Evolutionary conservation across 2,797 vertebrate species (phyloP), one percentile per base, ranked within the genome.

Genomic region (Paguma larvata): DNA sequence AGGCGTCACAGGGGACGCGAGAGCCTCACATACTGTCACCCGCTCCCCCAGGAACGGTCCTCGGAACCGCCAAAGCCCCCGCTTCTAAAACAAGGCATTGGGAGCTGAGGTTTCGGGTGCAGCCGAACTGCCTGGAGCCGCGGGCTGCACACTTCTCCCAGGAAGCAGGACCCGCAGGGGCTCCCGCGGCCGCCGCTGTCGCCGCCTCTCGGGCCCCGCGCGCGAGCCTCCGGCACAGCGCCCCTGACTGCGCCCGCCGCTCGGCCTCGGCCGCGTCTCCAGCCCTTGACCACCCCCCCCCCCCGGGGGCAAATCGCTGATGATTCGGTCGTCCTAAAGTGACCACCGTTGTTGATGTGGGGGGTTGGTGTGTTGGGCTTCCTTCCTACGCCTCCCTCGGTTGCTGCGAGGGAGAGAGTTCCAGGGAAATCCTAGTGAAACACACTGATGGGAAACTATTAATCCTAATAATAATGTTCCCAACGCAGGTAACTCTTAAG

Each of bases 351-450:
- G 25, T 21, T 59, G 78, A 25, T 32, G 34, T 59, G 34, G 67
- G 48, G n/a, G 34, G 12, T n/a, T 34, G 30, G 11, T 63, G 70
- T n/a, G 23, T 15, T 25, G 59, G 68, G 75, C 15, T 77, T 78
- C 83, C 86, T 91, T 7, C 44, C 53, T n/a, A 23, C 3, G 9
- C 4, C n/a, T 19, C 34, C 41, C 72, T 59, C 89, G 21, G 79
- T 48, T 14, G 89, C 78, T 14, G 68, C 30, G 3, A 68, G 93
- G 23, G 67, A 59, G 85, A 34, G 19, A 25, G 46, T 91, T 84
- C 67, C 14, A 38, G 59, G 97, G 92, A 75, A 92, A 84, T 34
- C 85, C 95, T 59, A 53, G 95, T 38, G 89, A 91, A 92, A 94
- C 1, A 90, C 72, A 65, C 79, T 67, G 95, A 83, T 21, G 72